Conservation (phyloP, 2,113 vertebrate species). For the Taurulus bubalis region DNA sequence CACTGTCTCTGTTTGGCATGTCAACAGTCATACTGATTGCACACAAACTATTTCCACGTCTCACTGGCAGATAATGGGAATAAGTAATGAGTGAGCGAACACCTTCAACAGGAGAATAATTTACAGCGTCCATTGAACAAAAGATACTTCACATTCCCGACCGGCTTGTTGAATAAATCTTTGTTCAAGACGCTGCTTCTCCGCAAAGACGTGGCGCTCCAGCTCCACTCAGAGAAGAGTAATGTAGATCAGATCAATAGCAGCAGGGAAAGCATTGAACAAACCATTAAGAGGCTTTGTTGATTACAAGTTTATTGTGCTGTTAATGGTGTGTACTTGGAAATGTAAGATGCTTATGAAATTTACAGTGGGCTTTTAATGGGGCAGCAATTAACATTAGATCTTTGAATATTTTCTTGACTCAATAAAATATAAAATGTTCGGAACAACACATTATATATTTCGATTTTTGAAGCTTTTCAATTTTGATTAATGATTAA, state of each 20-base stretch:
- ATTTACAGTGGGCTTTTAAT: background rate
- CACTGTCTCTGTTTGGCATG: slow-evolving; percentile 36
- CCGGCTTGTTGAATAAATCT: slow-evolving; percentile 56
- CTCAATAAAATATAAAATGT: background rate
- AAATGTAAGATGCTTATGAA: slow-evolving; percentile 15
- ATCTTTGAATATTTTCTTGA: background rate
- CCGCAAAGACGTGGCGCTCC: slow-evolving; percentile 28
- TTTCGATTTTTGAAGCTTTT: background rate
- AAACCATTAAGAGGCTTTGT: slow-evolving; percentile 54
- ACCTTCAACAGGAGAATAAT: slow-evolving; percentile 61
- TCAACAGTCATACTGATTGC: slow-evolving; percentile 18
- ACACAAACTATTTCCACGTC: slow-evolving; percentile 16
- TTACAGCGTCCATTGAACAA: slow-evolving; percentile 53
- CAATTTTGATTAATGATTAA: too few species aligned
- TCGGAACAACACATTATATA: background rate
- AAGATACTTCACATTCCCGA: slow-evolving; percentile 69
- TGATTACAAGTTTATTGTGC: slow-evolving; percentile 53
- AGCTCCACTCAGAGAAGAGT: slow-evolving; percentile 45
- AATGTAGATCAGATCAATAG: slow-evolving; percentile 65
- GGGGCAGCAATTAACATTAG: background rate
- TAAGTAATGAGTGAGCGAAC: slow-evolving; percentile 25
- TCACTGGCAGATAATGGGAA: slow-evolving; percentile 26
- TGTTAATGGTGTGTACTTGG: slow-evolving; percentile 35
- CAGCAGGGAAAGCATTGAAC: slow-evolving; percentile 46
- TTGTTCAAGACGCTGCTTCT: background rate